Evolutionary conservation across 2,888 invertebrate species (phyloP).

Genomic region (Stenurella melanura): DNA sequence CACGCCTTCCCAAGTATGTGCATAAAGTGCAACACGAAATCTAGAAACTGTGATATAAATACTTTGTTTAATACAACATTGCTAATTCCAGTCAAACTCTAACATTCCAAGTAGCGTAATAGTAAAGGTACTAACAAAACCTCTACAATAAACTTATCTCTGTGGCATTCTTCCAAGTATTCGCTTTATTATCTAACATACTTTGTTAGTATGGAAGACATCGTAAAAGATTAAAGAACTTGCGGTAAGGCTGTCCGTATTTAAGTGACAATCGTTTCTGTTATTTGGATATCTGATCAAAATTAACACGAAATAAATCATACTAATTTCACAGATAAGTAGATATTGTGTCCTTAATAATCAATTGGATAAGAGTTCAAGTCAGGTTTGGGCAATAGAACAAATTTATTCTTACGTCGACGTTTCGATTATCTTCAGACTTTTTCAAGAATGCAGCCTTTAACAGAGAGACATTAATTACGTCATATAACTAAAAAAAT

Average conservation of each 20-base stretch:
- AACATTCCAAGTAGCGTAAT: constrained; percentile 10
- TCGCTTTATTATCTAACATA: not conserved
- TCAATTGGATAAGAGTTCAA: too few species aligned
- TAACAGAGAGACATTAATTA: too few species aligned
- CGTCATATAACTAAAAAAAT: too few species aligned
- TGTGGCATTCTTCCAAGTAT: constrained; percentile 24
- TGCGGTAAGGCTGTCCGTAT: not conserved
- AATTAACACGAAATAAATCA: too few species aligned
- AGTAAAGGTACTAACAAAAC: not conserved
- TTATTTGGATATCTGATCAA: too few species aligned
- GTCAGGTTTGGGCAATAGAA: too few species aligned
- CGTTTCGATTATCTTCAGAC: too few species aligned
- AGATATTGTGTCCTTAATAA: too few species aligned
- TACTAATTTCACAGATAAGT: too few species aligned
- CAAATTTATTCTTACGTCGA: too few species aligned
- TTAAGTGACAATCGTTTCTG: not conserved
- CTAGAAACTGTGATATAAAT: constrained; percentile 15
- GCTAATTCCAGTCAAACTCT: constrained; percentile 13
- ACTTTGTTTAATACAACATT: not conserved
- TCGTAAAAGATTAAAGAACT: not conserved
- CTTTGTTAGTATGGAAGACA: not conserved
- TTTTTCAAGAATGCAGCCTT: too few species aligned
- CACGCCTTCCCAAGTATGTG: constrained; percentile 16
- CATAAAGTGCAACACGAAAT: constrained; percentile 9
- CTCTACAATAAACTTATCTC: constrained; percentile 22